Percentiles rank a stretch among this genome's conserved stretches.
Conservation (phyloP, 2,113 vertebrate genomes). For the Balaeniceps rex region DNA sequence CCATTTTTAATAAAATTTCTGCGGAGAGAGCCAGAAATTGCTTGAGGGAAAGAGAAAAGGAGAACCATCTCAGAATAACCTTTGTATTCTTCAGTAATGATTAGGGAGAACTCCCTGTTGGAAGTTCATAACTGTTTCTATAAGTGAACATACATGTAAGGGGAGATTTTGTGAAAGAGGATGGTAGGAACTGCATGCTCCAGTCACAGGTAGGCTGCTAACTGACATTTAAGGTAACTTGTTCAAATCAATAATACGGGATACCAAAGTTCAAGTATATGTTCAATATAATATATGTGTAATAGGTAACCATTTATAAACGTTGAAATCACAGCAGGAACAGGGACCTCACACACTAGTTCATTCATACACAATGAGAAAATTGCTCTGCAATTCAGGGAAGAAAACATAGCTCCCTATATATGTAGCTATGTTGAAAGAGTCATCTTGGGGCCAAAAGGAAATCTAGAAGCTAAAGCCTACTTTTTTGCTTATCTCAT, state of each 20-base stretch:
- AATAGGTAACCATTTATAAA: neutral
- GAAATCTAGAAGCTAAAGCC: neutral
- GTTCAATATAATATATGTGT: neutral
- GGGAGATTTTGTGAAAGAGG: neutral
- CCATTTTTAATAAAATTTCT: neutral
- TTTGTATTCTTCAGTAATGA: neutral
- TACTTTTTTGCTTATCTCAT: neutral
- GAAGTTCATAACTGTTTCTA: neutral
- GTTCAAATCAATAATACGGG: neutral
- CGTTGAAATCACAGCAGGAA: neutral
- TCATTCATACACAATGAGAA: neutral
- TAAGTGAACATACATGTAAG: neutral
- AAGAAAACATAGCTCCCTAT: neutral
- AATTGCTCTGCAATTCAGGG: neutral
- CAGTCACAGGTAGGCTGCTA: neutral
- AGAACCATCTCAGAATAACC: neutral
- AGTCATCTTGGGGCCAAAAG: neutral
- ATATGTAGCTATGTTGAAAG: neutral
- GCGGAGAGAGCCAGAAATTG: neutral
- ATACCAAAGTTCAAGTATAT: neutral
- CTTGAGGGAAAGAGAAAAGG: neutral
- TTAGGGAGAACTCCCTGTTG: neutral
- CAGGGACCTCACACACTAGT: neutral
- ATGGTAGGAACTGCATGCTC: neutral
- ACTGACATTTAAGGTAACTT: neutral